These are phyloP conservation scores for Acomys russatus DNA, from an alignment of 2,797 vertebrate species.

Conservation along the genomic window DNA sequence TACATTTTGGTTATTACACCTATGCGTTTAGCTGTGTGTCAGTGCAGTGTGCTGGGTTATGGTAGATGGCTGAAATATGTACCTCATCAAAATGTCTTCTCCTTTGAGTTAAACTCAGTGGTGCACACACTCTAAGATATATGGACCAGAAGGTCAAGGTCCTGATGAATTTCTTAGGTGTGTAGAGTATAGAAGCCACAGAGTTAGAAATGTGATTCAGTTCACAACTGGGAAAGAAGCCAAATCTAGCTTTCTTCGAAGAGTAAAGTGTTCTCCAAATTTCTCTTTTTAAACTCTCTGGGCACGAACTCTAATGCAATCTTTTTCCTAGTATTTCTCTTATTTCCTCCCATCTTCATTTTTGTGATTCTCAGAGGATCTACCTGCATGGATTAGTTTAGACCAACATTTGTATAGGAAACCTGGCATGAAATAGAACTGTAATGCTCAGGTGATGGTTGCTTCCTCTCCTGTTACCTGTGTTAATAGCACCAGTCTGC, in stretches of 20 bases:
- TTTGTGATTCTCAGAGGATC: constrained; percentile 10
- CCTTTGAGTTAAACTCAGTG: background rate
- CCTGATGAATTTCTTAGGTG: background rate
- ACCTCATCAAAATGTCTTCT: constrained; percentile 29
- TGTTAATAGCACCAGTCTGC: background rate
- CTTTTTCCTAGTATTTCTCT: constrained; percentile 3
- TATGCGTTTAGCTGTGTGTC: background rate
- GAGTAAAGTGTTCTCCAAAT: background rate
- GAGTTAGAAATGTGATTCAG: background rate
- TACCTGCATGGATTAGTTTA: constrained; percentile 44
- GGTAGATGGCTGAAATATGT: background rate
- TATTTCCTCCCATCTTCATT: background rate
- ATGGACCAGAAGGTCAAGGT: background rate
- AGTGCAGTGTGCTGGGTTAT: background rate
- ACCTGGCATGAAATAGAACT: background rate
- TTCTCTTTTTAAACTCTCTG: background rate
- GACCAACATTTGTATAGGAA: constrained; percentile 26
- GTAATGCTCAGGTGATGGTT: background rate
- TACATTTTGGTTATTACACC: background rate
- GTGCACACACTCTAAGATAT: background rate
- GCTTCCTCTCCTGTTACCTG: background rate
- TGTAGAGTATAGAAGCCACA: constrained; percentile 2
- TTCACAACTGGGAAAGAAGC: background rate
- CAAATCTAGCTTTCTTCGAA: background rate
- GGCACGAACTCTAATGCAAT: constrained; percentile 15